Percentiles rank a stretch among this genome's conserved stretches.
Evolutionary conservation across 2,113 vertebrate genomes (phyloP).

Genomic region (Ascaphus truei): DNA sequence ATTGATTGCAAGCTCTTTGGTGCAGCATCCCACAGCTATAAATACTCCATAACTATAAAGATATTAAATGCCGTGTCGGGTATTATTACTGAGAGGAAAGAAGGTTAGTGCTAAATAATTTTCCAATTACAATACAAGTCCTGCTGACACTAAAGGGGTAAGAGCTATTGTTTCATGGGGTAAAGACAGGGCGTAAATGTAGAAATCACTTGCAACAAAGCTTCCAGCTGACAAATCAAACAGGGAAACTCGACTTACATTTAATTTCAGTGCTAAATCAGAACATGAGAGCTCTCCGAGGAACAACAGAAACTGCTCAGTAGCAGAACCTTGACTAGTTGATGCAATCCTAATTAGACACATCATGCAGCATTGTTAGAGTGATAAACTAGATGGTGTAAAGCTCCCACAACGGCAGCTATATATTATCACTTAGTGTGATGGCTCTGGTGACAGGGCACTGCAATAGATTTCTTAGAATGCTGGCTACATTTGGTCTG

Average conservation of each 20-base stretch:
- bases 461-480: constrained; percentile 34
- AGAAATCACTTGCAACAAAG: constrained; percentile 37
- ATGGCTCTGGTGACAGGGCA: constrained; percentile 41
- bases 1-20: no score
- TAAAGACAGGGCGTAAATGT: not conserved
- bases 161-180: not conserved
- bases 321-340: constrained; percentile 39
- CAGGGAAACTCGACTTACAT: constrained; percentile 46
- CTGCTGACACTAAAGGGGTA: no score
- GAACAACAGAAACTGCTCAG: constrained; percentile 47
- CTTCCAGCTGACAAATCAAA: constrained; percentile 46
- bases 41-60: no score
- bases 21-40: no score
- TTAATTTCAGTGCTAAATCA: constrained; percentile 58
- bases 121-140: no score
- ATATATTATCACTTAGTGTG: constrained; percentile 55
- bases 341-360: constrained; percentile 55
- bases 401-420: constrained; percentile 48
- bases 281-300: constrained; percentile 41
- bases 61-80: no score
- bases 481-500: not conserved
- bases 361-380: constrained; percentile 48
- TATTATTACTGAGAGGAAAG: no score
- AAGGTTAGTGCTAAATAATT: no score
- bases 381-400: constrained; percentile 52